A percentile compares a stretch with the other conserved stretches of the same genome.
Conservation (phyloP, 2,888 invertebrate species). For the Keiferia lycopersicella region DNA sequence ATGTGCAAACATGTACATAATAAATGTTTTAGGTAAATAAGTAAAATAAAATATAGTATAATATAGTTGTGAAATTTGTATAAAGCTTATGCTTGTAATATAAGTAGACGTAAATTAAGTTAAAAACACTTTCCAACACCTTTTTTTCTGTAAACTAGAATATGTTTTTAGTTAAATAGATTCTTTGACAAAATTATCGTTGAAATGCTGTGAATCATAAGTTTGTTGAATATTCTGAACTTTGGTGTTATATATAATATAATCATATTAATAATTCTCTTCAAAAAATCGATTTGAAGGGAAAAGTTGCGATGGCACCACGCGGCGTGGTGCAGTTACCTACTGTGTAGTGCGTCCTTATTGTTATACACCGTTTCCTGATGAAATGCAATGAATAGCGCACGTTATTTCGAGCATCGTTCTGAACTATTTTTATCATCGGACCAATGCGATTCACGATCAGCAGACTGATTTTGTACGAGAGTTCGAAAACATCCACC, state of each 20-base stretch:
- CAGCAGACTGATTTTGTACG: too few relatives aligned
- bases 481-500: too few relatives aligned
- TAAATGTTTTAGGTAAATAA: not conserved
- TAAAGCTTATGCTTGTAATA: constrained; percentile 7
- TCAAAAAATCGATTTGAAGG: not conserved
- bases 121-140: not conserved
- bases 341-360: too few relatives aligned
- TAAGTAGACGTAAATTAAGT: constrained; percentile 9
- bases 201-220: not conserved
- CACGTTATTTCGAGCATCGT: too few relatives aligned
- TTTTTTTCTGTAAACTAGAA: not conserved
- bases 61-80: constrained; percentile 6
- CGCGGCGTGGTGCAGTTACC: too few relatives aligned
- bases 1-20: constrained; percentile 8
- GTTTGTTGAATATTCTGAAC: not conserved
- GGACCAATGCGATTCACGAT: too few relatives aligned
- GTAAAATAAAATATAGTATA: not conserved
- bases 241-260: not conserved
- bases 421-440: too few relatives aligned
- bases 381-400: too few relatives aligned
- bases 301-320: too few relatives aligned
- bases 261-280: not conserved
- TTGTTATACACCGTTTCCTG: too few relatives aligned
- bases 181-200: not conserved
- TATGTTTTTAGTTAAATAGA: not conserved